Evolutionary conservation across 2,888 invertebrate genomes (phyloP).

Genomic region (Oligia strigilis): DNA sequence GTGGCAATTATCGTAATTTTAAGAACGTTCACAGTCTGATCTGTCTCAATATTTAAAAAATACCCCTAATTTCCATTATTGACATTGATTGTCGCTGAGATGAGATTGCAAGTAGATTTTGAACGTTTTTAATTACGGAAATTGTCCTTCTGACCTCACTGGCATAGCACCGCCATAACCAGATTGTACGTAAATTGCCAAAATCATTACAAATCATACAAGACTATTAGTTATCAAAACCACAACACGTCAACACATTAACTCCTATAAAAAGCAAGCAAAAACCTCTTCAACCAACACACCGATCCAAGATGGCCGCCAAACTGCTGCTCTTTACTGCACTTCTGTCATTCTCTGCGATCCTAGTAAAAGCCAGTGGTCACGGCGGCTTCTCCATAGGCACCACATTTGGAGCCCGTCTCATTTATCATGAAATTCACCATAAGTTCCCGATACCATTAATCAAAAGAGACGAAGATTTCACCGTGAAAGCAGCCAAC

Average conservation of each 20-base stretch:
- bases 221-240: constrained; percentile 8
- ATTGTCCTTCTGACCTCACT: too few species aligned
- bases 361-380: not conserved
- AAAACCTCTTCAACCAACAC: not conserved
- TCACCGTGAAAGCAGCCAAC: constrained; percentile 44
- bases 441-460: constrained; percentile 63
- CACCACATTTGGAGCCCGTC: constrained; percentile 32
- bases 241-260: constrained; percentile 42
- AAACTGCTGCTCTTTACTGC: constrained; percentile 27
- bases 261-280: constrained; percentile 20
- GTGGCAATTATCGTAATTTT: too few species aligned
- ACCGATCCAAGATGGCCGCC: constrained; percentile 40
- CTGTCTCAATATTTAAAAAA: too few species aligned
- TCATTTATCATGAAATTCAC: constrained; percentile 64
- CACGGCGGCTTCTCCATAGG: constrained; percentile 39
- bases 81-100: too few species aligned
- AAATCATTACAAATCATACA: constrained; percentile 5
- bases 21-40: too few species aligned
- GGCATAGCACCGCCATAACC: not conserved
- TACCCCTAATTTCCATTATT: too few species aligned
- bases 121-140: too few species aligned
- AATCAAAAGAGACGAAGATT: constrained; percentile 56
- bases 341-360: constrained; percentile 30
- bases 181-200: not conserved
- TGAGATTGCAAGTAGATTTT: too few species aligned